These are phyloP conservation scores for Germaria angustata DNA, from an alignment of 2,888 invertebrate genomes.

Conservation along the genomic window DNA sequence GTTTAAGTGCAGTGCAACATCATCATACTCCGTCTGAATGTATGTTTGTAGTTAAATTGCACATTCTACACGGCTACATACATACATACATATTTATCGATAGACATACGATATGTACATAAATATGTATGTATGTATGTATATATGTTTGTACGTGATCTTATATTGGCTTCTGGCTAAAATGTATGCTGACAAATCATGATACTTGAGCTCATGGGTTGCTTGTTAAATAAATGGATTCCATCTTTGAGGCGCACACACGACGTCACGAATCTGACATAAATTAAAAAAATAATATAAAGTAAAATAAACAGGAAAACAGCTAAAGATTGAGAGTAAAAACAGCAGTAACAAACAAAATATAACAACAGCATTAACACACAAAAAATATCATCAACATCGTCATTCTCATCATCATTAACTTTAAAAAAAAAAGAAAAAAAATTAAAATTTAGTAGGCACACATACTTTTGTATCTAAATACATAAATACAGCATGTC, in stretches of 20 bases:
- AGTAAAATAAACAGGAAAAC: too few relatives aligned
- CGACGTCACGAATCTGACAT: slow-evolving; percentile 58
- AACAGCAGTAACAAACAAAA: slow-evolving; percentile 11
- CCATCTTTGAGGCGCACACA: slow-evolving; percentile 63
- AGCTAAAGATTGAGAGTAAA: background rate
- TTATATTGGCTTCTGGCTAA: slow-evolving; percentile 39
- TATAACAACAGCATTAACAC: slow-evolving; percentile 2
- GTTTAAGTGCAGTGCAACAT: too few relatives aligned
- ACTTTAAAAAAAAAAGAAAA: background rate
- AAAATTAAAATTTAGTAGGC: too few relatives aligned
- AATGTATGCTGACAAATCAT: slow-evolving; percentile 52
- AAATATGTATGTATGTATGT: too few relatives aligned
- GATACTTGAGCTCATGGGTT: background rate
- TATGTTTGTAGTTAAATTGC: too few relatives aligned
- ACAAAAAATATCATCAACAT: slow-evolving; percentile 3
- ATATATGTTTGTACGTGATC: background rate
- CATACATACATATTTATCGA: too few relatives aligned
- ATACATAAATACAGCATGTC: too few relatives aligned
- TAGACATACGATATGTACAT: too few relatives aligned
- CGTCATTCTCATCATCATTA: background rate
- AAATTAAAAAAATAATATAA: slow-evolving; percentile 38
- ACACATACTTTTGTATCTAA: too few relatives aligned
- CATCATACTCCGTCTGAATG: too few relatives aligned
- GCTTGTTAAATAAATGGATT: slow-evolving; percentile 58
- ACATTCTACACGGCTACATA: too few relatives aligned